phyloP scores from a whole-genome alignment of 2,797 vertebrate genomes.

The Ceryle rudis region DNA sequence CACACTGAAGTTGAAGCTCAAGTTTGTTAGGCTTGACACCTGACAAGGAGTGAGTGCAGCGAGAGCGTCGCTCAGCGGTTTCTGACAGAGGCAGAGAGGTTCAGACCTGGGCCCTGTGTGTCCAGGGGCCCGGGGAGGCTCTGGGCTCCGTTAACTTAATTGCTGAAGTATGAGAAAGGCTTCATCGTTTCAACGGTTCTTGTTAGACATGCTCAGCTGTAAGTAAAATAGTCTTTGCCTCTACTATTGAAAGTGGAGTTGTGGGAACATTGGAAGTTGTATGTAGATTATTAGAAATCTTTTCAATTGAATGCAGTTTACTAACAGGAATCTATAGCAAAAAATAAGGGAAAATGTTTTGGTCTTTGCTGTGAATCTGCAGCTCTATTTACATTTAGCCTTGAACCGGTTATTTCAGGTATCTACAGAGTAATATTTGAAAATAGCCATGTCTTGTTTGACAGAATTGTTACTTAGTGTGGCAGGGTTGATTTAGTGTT shows the following conservation, averaged over 20 bases:
- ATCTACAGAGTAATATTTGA: background rate
- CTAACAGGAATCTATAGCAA: background rate
- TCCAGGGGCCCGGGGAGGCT: background rate
- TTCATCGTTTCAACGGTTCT: fast-evolving
- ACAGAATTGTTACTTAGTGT: background rate
- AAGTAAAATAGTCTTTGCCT: fast-evolving
- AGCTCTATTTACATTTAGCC: background rate
- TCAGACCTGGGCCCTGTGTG: fast-evolving
- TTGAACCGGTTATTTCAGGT: background rate
- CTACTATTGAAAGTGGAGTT: too few species aligned
- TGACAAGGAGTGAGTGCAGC: background rate
- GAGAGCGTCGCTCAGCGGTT: background rate
- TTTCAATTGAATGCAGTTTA: background rate
- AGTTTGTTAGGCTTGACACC: fast-evolving
- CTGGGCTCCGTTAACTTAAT: background rate
- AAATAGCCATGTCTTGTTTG: background rate
- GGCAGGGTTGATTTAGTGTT: background rate
- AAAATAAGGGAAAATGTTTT: background rate
- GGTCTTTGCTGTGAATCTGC: background rate
- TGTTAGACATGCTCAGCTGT: fast-evolving
- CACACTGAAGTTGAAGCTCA: fast-evolving
- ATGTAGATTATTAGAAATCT: background rate
- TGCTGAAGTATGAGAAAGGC: background rate
- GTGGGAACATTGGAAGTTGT: background rate
- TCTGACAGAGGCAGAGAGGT: background rate